Conservation (phyloP, 2,888 invertebrate species). For the Imbricaverruca yamaguchii region DNA sequence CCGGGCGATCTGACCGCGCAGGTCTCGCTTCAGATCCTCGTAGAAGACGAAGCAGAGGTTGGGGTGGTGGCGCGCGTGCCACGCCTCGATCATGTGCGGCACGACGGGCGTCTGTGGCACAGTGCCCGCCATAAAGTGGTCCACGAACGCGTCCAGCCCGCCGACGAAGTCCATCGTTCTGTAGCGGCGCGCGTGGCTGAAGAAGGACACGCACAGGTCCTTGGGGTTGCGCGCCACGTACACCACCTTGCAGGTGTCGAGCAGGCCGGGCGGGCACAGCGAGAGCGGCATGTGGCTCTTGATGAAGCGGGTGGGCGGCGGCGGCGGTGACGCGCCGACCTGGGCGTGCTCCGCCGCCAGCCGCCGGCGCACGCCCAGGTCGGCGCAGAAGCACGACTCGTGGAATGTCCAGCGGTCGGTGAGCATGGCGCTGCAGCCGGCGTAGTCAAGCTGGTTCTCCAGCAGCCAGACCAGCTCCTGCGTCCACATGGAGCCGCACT, state of each 20-base stretch:
- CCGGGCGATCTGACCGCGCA: conserved; percentile 2
- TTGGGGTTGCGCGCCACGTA: conserved; percentile 19
- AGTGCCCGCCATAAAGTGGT: background rate
- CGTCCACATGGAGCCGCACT: conserved; percentile 21
- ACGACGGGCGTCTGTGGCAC: background rate
- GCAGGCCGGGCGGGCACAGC: background rate
- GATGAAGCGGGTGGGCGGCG: background rate
- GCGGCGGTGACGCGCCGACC: background rate
- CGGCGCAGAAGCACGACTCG: background rate
- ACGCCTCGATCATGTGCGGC: conserved; percentile 19
- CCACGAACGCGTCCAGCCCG: background rate
- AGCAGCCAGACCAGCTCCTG: conserved; percentile 21
- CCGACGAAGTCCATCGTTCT: background rate
- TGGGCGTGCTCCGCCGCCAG: background rate
- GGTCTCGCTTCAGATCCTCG: conserved; percentile 20
- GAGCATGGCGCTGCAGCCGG: background rate
- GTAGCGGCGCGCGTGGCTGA: background rate
- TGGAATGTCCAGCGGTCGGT: background rate
- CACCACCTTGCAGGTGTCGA: background rate
- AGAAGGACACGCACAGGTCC: background rate
- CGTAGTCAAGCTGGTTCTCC: background rate
- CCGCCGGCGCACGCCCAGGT: background rate
- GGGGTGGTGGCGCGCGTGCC: background rate
- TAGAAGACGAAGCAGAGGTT: conserved; percentile 18
- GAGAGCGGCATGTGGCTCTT: conserved; percentile 14